These are phyloP conservation scores for Crotalus horridus DNA, from an alignment of 2,113 vertebrate species.

Conservation along the genomic window DNA sequence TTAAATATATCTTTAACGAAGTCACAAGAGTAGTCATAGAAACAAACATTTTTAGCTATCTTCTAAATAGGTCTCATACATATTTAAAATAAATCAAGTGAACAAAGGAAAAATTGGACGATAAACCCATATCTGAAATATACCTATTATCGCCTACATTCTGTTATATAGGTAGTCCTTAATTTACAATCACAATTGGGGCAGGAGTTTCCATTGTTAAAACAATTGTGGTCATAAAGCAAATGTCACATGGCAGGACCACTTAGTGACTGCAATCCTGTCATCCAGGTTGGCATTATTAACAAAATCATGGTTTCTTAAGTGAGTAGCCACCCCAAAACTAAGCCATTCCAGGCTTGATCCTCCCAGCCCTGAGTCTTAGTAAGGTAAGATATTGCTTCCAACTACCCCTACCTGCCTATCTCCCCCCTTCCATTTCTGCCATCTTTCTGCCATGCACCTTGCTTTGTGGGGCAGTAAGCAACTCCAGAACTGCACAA, in stretches of 20 bases:
- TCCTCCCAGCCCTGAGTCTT: neutral
- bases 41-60: neutral
- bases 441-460: neutral
- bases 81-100: neutral
- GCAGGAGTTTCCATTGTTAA: neutral
- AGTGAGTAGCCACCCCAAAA: neutral
- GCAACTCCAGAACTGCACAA: neutral
- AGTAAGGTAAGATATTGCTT: neutral
- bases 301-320: neutral
- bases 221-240: neutral
- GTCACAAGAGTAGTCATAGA: neutral
- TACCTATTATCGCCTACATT: neutral
- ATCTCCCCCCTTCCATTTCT: neutral
- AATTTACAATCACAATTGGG: neutral
- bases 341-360: neutral
- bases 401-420: neutral
- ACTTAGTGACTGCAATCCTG: neutral
- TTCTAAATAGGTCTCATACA: neutral
- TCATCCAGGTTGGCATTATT: neutral
- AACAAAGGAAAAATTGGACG: neutral
- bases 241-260: no score
- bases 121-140: neutral
- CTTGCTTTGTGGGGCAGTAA: neutral
- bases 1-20: neutral
- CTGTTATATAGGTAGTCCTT: neutral